Base-by-base conservation (phyloP, 2,113 vertebrate species). In the Phasianus colchicus region DNA sequence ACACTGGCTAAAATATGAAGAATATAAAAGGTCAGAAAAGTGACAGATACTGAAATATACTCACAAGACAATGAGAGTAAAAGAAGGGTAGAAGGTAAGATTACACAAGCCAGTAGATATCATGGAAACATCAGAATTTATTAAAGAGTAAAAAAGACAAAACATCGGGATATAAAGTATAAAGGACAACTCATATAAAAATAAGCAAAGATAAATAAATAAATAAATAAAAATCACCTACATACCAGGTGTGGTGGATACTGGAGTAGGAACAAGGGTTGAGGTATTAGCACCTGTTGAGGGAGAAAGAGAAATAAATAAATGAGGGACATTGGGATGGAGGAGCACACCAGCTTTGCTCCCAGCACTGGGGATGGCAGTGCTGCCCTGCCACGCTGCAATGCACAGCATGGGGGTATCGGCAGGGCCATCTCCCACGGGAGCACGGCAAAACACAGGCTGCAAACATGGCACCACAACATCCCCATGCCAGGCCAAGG, bases 61-160 rank as follows among this genome's bases (percentile, higher is more conserved):
- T 0, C 1, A 1, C 2, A 16, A 32, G 1, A 34, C 2, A 91
- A 71, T 32, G 10, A 25, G 2, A 11, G 27, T 12, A 0, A 42
- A 0, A n/a, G 7, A 14, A 7, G 3, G 61, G 0, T 1, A 25
- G 3, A 4, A 16, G 3, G 6, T 3, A 32, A 1, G 10, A 79
- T 7, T 11, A 20, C 8, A 25, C 7, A 0, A 40, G 3, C 0
- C 5, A 10, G 3, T 6, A 66, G 0, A 1, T 12, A 2, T 3
- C 25, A 47, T 1, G 1, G 9, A 1, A 11, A 29, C 5, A 3
- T 4, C 1, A 0, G 24, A 10, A 25, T 12, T 1, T 4, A 19
- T 36, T n/a, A 2, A 0, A n/a, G 5, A 1, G 1, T 6, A 5
- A 1, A 52, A 64, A 15, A 2, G 1, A 20, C 1, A 54, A 0